phyloP scores from a whole-genome alignment of 2,888 invertebrate species.

The Yponomeuta cagnagella region DNA sequence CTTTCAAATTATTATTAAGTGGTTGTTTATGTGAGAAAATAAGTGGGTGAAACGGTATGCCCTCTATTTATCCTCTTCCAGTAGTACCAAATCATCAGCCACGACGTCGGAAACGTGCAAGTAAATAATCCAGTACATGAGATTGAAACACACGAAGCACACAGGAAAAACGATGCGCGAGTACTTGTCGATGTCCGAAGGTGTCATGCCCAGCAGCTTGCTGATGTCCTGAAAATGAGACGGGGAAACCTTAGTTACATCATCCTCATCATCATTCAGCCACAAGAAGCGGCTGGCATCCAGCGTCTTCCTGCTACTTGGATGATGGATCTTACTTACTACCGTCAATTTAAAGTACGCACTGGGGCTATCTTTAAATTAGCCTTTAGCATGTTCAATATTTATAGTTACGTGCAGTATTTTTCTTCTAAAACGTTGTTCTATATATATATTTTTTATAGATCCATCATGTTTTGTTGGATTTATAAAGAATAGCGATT shows the following conservation, averaged over 20 bases:
- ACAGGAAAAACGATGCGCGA: slow-evolving; percentile 98
- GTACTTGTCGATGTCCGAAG: slow-evolving; percentile 99
- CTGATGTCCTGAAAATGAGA: slow-evolving; percentile 82
- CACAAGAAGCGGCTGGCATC: too few relatives aligned
- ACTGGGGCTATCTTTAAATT: too few relatives aligned
- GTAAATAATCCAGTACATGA: slow-evolving; percentile 98
- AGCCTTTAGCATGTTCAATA: too few relatives aligned
- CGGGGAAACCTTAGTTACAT: too few relatives aligned
- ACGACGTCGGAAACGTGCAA: slow-evolving; percentile 97
- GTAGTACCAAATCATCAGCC: slow-evolving; percentile 92
- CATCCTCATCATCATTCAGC: too few relatives aligned
- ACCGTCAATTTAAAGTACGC: too few relatives aligned
- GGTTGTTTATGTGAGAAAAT: slow-evolving; percentile 43
- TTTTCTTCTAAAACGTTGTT: neutral
- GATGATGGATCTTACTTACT: too few relatives aligned
- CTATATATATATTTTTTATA: too few relatives aligned
- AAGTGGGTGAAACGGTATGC: slow-evolving; percentile 49
- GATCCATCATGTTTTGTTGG: too few relatives aligned
- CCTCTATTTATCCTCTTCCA: slow-evolving; percentile 80
- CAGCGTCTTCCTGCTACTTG: too few relatives aligned
- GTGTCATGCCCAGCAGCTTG: slow-evolving; percentile 93
- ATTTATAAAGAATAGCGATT: too few relatives aligned
- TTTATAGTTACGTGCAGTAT: neutral
- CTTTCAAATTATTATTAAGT: slow-evolving; percentile 18
- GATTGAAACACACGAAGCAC: slow-evolving; percentile 98